A percentile compares a stretch with the other conserved stretches of the same genome.
Evolutionary conservation across 2,113 vertebrate species (phyloP).

Genomic region (Nymphicus hollandicus): DNA sequence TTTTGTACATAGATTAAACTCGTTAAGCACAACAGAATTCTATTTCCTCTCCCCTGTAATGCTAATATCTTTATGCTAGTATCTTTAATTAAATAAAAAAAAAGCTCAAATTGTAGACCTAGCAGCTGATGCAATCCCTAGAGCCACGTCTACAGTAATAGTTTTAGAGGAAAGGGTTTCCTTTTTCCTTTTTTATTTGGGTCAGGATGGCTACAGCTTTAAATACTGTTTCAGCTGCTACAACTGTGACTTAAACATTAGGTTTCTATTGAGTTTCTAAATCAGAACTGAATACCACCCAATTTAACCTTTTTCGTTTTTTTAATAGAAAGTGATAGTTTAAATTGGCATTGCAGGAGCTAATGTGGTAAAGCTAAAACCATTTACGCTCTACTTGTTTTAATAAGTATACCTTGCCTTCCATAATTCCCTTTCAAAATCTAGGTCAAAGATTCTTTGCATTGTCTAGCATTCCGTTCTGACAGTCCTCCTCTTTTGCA

Average conservation of each 20-base stretch:
- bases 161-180: conserved; percentile 37
- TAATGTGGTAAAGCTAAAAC: conserved; percentile 62
- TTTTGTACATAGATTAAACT: neutral
- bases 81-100: neutral
- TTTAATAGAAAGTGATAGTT: conserved; percentile 63
- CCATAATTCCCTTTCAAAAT: conserved; percentile 53
- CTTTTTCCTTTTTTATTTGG: conserved; percentile 42
- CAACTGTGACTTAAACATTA: conserved; percentile 46
- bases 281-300: conserved; percentile 51
- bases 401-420: conserved; percentile 64
- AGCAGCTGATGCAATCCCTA: conserved; percentile 51
- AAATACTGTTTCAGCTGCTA: conserved; percentile 63
- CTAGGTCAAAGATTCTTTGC: conserved; percentile 57
- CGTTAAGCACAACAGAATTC: neutral
- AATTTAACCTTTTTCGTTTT: conserved; percentile 1
- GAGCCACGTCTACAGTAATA: conserved; percentile 30
- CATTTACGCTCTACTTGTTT: conserved; percentile 45
- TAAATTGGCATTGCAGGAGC: conserved; percentile 64
- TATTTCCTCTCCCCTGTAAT: neutral
- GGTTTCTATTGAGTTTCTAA: conserved; percentile 60
- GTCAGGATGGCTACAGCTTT: conserved; percentile 34
- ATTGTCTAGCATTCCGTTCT: conserved; percentile 50
- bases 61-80: too few species aligned
- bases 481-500: neutral
- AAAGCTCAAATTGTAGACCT: neutral